These are phyloP conservation scores for Hylaeus volcanicus DNA, from an alignment of 1,140 invertebrate genomes.

Conservation along the genomic window DNA sequence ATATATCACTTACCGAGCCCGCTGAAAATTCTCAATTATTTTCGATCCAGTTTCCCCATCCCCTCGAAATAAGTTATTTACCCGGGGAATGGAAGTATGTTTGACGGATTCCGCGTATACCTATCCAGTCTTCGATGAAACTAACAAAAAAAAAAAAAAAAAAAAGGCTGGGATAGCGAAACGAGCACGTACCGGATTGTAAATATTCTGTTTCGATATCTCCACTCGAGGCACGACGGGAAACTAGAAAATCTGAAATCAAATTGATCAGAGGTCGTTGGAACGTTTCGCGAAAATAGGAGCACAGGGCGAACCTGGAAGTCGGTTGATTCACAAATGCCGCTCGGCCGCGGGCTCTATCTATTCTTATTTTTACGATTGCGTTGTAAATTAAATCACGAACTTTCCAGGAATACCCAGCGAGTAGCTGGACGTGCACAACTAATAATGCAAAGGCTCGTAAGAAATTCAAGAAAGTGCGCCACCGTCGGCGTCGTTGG, in stretches of 20 bases:
- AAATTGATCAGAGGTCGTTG: not conserved
- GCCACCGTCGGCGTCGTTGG: too few relatives aligned
- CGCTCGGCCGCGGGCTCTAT: not conserved
- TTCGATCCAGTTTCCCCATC: too few relatives aligned
- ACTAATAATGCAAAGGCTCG: not conserved
- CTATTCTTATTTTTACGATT: not conserved
- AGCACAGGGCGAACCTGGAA: not conserved
- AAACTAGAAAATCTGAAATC: constrained; percentile 7
- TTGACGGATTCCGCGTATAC: not conserved
- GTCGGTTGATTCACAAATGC: not conserved
- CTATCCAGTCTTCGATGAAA: not conserved
- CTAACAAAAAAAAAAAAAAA: constrained; percentile 13
- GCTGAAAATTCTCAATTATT: too few relatives aligned
- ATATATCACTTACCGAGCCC: too few relatives aligned
- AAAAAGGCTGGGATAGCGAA: not conserved
- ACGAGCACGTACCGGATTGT: constrained; percentile 6
- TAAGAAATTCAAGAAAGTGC: not conserved
- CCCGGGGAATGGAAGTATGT: too few relatives aligned
- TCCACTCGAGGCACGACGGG: constrained; percentile 3
- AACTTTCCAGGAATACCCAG: too few relatives aligned
- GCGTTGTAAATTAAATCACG: not conserved
- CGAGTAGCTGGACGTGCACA: not conserved
- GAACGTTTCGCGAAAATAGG: constrained; percentile 6
- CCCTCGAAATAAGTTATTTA: too few relatives aligned
- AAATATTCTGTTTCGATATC: constrained; percentile 23